Evolutionary conservation across 2,113 vertebrate species (phyloP), one percentile per base, ranked within the genome.

Genomic region (Gymnorhina tibicen): DNA sequence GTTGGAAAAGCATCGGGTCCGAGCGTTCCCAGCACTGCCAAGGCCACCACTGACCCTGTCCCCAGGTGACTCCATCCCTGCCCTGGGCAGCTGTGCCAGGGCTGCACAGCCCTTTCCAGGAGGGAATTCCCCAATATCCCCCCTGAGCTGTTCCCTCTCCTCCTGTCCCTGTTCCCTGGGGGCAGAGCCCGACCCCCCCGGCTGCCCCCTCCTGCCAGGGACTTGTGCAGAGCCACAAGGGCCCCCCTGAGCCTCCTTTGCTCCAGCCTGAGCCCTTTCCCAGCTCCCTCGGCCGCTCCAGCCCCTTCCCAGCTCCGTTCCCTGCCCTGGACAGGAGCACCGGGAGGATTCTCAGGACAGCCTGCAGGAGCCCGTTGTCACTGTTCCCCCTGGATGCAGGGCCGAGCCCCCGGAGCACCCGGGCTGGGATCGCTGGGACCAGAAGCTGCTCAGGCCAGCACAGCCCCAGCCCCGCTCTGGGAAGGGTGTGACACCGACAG

Each of bases 391-490:
- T 0, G 3, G 21, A 7, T 5, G 1, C 24, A 39, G 52, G 11
- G 13, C 39, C 1, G 2, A 49, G 68, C 4, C 24, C 44, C 52
- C 0, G 0, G 39, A 3, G 37, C 30, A 15, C 1, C 3, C 1
- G 1, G 3, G 17, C 59, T 7, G 18, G 14, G 35, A 26, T 13
- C 26, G 19, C 60, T 6, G 19, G 13, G 33, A 18, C 8, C 22
- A 24, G 73, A 2, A 11, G 42, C 64, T n/a, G 64, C 17, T 28
- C 8, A 15, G 47, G 11, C 0, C 39, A 32, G 80, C 35, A 11
- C 1, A 1, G 63, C 27, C 46, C 55, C 56, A 30, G 4, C 1
- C 9, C 56, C 2, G 41, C 63, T 12, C 78, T 2, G 10, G 5
- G 44, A 15, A 56, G 49, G 49, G 6, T n/a, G 75, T 55, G 66